Conservation (phyloP, 2,797 vertebrate genomes). For the Coregonus ussuriensis region DNA sequence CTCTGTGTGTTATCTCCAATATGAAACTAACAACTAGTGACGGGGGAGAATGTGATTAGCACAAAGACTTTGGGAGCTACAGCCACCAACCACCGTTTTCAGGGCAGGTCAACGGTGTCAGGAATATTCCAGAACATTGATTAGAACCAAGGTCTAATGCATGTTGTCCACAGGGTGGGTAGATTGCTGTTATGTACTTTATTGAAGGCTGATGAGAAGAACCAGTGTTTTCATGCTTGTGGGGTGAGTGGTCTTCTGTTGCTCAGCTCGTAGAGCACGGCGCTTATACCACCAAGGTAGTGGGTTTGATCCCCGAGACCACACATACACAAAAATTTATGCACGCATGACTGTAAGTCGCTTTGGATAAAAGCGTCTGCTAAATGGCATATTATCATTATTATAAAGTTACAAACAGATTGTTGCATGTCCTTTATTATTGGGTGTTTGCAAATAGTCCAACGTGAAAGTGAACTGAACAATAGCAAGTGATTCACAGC, state of each 20-base stretch:
- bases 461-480: neutral
- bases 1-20: constrained; percentile 65
- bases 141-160: constrained; percentile 27
- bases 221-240: neutral
- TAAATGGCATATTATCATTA: too few relatives aligned
- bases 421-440: neutral
- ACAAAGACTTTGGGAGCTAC: constrained; percentile 61
- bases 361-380: too few relatives aligned
- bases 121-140: constrained; percentile 51
- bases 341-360: too few relatives aligned
- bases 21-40: constrained; percentile 69
- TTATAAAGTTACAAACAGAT: neutral
- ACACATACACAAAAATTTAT: too few relatives aligned
- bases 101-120: constrained; percentile 53
- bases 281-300: too few relatives aligned
- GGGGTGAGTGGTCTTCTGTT: neutral
- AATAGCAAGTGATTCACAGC: neutral
- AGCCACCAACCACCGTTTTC: constrained; percentile 54
- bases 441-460: neutral
- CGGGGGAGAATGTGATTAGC: constrained; percentile 66
- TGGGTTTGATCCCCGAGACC: too few relatives aligned
- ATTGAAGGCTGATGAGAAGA: too few relatives aligned
- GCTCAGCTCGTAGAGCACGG: too few relatives aligned
- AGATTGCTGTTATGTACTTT: neutral
- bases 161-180: neutral